Evolutionary conservation across 1,140 invertebrate genomes (phyloP), one percentile per base, ranked within the genome.

Genomic region (Drosophila orosa): DNA sequence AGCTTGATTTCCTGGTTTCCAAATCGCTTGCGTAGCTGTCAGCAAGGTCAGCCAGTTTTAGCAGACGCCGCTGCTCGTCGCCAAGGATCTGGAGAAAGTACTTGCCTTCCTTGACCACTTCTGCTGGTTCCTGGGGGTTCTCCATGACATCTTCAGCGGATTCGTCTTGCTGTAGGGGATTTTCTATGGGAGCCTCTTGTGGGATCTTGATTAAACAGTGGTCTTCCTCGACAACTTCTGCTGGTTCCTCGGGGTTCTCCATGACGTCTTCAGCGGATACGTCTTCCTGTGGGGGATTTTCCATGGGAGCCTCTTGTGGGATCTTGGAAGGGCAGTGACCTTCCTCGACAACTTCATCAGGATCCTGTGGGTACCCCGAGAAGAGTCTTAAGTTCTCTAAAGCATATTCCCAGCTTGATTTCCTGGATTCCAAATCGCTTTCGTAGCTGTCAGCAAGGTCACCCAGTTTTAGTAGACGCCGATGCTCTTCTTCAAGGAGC

Each of bases 371-470:
- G n/a, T n/a, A n/a, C n/a, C 50, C 50, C 1, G 29, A 15, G 25
- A 48, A 29, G 5, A 6, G 9, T 0, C 15, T 5, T 1, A 47
- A 1, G 0, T 47, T 47, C 8, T 47, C 45, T 0, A 45, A 7
- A 3, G 42, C 42, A 24, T 24, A 2, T 7, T 44, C 42, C 3
- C 13, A 7, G 12, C 5, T 15, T 7, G 6, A n/a, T n/a, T n/a
- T 1, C 1, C 2, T 0, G 6, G 12, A 4, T 1, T 1, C 6
- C 27, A 50, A 31, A 1, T 5, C 0, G 6, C 10, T 12, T 2
- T 17, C n/a, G 12, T 19, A 31, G 0, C 4, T 19, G 7, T 45
- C 42, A 3, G 42, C 42, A 0, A 3, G 8, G 42, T 3, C 6
- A 7, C 22, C 42, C 22, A 45, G 2, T 2, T 4, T 22, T 0